A percentile compares a stretch with the other conserved stretches of the same genome.
Evolutionary conservation across 1,140 invertebrate species (phyloP).

Genomic region (Penaeus vannamei): DNA sequence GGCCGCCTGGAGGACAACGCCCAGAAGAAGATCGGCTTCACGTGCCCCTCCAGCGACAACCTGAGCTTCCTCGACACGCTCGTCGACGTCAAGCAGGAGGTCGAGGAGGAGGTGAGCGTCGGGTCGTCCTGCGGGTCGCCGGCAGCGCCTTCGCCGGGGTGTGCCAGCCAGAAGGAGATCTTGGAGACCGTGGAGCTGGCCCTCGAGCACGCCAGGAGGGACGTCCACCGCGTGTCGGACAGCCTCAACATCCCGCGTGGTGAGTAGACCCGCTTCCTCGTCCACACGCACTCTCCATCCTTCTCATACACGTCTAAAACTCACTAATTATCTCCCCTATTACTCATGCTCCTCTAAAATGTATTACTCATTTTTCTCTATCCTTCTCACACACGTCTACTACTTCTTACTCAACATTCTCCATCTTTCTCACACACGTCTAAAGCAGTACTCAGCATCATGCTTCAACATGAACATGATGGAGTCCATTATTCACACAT

Average conservation of each 20-base stretch:
- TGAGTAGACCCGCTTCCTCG: slow-evolving; percentile 73
- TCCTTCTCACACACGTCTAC: not conserved
- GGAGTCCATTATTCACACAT: no score
- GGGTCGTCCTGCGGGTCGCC: slow-evolving; percentile 49
- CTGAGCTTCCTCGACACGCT: slow-evolving; percentile 88
- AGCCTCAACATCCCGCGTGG: slow-evolving; percentile 88
- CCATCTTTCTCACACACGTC: not conserved
- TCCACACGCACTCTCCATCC: not conserved
- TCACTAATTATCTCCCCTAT: not conserved
- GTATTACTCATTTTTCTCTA: not conserved
- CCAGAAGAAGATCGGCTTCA: slow-evolving; percentile 82
- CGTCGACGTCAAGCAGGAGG: slow-evolving; percentile 88
- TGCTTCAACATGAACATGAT: no score
- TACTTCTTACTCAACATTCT: not conserved
- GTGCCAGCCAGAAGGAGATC: slow-evolving; percentile 71
- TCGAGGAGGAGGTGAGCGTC: slow-evolving; percentile 72
- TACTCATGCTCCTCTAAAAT: not conserved
- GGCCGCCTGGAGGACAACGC: slow-evolving; percentile 87
- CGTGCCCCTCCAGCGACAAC: slow-evolving; percentile 75
- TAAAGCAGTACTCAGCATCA: no score
- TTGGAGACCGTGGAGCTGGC: slow-evolving; percentile 89
- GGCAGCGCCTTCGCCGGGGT: slow-evolving; percentile 23
- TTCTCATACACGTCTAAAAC: not conserved
- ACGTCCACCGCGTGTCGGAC: slow-evolving; percentile 87
- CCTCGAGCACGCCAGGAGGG: slow-evolving; percentile 87